Evolutionary conservation across 2,797 vertebrate genomes (phyloP), one percentile per base, ranked within the genome.

Genomic region (Diglossa cyanea): DNA sequence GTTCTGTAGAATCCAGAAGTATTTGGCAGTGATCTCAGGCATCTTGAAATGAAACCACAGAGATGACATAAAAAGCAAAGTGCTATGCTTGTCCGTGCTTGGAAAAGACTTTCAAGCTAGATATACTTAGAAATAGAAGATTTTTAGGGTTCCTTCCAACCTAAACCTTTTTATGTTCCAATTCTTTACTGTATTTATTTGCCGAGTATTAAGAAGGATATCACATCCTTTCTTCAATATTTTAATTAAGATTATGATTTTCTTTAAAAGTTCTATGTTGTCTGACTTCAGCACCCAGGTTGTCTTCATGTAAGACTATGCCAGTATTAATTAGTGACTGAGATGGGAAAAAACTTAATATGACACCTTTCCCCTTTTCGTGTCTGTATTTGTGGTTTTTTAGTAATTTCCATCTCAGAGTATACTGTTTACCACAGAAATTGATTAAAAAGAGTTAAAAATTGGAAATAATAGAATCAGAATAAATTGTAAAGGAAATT

Each of bases 1-100:
- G 45, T 86, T 94, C 39, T 79, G 35, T 84, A 76, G 86, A 94
- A 93, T 66, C 39, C 53, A 90, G 88, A 63, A 83, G 25, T 58
- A 70, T 86, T 83, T 86, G 88, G 91, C 62, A 90, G 40, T 70
- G 78, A 86, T 91, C 33, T 96, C 5, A n/a, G 6, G 11, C 58
- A 53, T 95, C 68, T 76, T 94, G 67, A 74, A 90, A 65, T 74
- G 82, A 94, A 93, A 73, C 35, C 35, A 61, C 47, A 75, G 76
- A 86, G 82, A 47, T 81, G 42, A 54, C 18, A 58, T 28, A 51
- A 86, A 90, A 92, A 42, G 25, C 68, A 63, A 86, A 65, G 45
- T 71, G 35, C 81, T 90, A 4, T 3, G 4, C 42, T 85, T 87
- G 5, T 84, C 40, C 88, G 31, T 51, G 35, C 50, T 31, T 86